Evolutionary conservation across 2,113 vertebrate genomes (phyloP), one percentile per base, ranked within the genome.

Genomic region (Microcebus tavaratra): DNA sequence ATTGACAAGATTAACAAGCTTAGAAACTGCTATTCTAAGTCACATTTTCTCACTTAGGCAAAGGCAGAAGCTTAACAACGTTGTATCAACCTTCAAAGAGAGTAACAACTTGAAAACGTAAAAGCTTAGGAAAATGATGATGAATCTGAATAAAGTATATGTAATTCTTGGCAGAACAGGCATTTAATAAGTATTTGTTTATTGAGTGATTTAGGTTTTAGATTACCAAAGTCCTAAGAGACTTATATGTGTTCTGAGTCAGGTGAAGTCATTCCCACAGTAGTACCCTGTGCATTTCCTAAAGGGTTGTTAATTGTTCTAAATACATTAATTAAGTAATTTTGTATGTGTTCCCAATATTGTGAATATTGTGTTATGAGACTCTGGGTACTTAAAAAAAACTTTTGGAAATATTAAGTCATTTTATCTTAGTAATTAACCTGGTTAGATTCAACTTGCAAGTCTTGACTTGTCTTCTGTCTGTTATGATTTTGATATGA

Each of bases 401-500:
- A 11, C 25, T 61, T 61, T 61, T 27, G 25, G 20, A 86, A 42
- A 42, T 42, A 86, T 39, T 27, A 15, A 68, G 48, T 55, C 70
- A 6, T 76, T 91, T 94, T 82, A 36, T 78, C 42, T 94, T 75
- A 95, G 82, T 27, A 84, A n/a, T 5, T n/a, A 91, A 59, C n/a
- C 2, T 25, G 17, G 17, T 85, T 57, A 55, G 34, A 63, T 68
- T 86, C 53, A 92, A 90, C 14, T 34, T 45, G 20, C 11, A 29
- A n/a, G 10, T 73, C 31, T 63, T 48, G 15, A 21, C n/a, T 39
- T 55, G 2, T 6, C 50, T 57, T 92, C n/a, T 76, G 42, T 91
- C 34, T 29, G 18, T 34, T 59, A 8, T 61, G 31, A 18, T 73
- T 87, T 31, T 61, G 27, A 67, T 14, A 14, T 36, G 53, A 67